These are phyloP conservation scores for Lethrus apterus DNA, from an alignment of 1,140 invertebrate species.

Conservation along the genomic window DNA sequence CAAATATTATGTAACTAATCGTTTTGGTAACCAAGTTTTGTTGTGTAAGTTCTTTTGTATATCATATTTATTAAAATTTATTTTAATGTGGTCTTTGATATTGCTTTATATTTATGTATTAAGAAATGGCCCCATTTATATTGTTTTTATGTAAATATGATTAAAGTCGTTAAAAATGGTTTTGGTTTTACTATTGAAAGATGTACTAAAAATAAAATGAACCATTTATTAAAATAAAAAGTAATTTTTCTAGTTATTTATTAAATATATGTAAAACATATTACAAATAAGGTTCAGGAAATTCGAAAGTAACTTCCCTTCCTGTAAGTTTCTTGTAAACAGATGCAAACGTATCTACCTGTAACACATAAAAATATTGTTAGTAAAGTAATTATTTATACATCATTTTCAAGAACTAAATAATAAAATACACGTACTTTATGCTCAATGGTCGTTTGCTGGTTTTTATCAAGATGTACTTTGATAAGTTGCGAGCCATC, in stretches of 20 bases:
- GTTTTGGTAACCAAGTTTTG: too few relatives aligned
- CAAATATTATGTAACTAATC: too few relatives aligned
- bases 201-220: too few relatives aligned
- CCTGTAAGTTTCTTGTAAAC: slow-evolving; percentile 99
- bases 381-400: slow-evolving; percentile 5
- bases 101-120: too few relatives aligned
- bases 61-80: too few relatives aligned
- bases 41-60: too few relatives aligned
- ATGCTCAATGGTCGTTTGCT: slow-evolving; percentile 98
- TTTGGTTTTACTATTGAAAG: too few relatives aligned
- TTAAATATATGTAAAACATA: slow-evolving; percentile 14
- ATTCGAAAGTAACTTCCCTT: slow-evolving; percentile 98
- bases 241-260: slow-evolving; percentile 3
- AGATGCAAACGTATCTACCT: slow-evolving; percentile 96
- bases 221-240: too few relatives aligned
- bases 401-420: slow-evolving; percentile 10
- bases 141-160: too few relatives aligned
- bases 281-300: slow-evolving; percentile 96
- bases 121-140: too few relatives aligned
- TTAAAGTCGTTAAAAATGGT: too few relatives aligned
- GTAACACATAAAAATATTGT: slow-evolving; percentile 42
- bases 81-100: too few relatives aligned
- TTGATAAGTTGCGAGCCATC: slow-evolving; percentile 90
- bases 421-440: slow-evolving; percentile 61
- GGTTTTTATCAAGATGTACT: slow-evolving; percentile 80